phyloP scores from a whole-genome alignment of 2,113 vertebrate species.

The Trichechus manatus region DNA sequence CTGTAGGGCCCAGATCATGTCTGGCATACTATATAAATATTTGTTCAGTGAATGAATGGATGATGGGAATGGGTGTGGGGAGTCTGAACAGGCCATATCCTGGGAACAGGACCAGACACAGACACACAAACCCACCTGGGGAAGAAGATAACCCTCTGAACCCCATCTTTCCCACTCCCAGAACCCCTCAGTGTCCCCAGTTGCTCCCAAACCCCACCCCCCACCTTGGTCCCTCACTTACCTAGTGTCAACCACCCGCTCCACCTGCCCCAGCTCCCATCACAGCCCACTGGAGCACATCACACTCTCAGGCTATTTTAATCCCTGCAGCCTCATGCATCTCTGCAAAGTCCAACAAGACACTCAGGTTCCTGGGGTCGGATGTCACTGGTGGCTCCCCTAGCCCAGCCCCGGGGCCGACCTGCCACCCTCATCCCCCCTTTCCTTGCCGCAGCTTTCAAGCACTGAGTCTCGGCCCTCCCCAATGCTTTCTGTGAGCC shows the following conservation, averaged over 20 bases:
- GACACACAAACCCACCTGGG: background rate
- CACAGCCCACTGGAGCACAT: background rate
- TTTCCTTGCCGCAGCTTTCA: background rate
- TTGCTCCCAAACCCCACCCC: too few species aligned
- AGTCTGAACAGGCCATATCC: background rate
- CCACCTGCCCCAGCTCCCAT: background rate
- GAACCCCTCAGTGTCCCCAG: background rate
- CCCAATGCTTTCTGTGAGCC: background rate
- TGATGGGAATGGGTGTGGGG: accelerated
- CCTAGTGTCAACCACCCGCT: background rate
- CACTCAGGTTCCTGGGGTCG: background rate
- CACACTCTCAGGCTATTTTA: background rate
- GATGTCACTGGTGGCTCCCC: background rate
- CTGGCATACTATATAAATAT: background rate
- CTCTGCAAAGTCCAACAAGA: background rate
- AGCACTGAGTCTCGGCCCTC: background rate
- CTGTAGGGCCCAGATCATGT: background rate
- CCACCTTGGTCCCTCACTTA: background rate
- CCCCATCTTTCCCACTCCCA: background rate
- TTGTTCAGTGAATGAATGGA: background rate
- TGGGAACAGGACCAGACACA: background rate
- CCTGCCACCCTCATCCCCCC: background rate
- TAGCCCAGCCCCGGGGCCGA: accelerated
- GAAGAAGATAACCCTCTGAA: background rate
- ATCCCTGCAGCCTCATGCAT: background rate